Conservation (phyloP, 37 sponge, comb jelly and placozoan species). For the Aplysina aerophoba region DNA sequence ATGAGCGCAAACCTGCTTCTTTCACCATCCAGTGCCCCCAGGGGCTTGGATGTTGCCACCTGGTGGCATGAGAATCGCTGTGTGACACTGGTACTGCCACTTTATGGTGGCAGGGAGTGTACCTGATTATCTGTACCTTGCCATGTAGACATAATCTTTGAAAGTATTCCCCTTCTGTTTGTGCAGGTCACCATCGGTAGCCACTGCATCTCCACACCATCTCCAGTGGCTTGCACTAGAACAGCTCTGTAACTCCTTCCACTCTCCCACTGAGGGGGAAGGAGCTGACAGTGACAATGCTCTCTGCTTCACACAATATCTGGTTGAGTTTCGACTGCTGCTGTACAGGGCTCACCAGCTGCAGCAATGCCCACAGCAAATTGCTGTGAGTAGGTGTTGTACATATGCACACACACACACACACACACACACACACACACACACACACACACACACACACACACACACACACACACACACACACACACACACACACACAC, state of each 20-base stretch:
- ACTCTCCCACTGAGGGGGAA: background rate
- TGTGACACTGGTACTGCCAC: no score
- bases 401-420: no score
- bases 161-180: background rate
- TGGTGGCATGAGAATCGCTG: no score
- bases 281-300: background rate
- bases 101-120: no score
- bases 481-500: no score
- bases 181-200: constrained; percentile 53
- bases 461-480: no score
- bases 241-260: constrained; percentile 34
- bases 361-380: constrained; percentile 22
- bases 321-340: constrained; percentile 70
- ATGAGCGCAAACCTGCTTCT: no score
- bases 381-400: constrained; percentile 49
- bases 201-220: constrained; percentile 78
- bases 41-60: no score
- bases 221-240: constrained; percentile 69
- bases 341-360: constrained; percentile 32
- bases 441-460: no score
- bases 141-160: background rate
- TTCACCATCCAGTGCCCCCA: no score
- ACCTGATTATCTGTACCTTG: background rate
- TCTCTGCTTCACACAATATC: constrained; percentile 24
- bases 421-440: no score